Conservation (phyloP, 2,888 invertebrate species). For the Salticus scenicus region DNA sequence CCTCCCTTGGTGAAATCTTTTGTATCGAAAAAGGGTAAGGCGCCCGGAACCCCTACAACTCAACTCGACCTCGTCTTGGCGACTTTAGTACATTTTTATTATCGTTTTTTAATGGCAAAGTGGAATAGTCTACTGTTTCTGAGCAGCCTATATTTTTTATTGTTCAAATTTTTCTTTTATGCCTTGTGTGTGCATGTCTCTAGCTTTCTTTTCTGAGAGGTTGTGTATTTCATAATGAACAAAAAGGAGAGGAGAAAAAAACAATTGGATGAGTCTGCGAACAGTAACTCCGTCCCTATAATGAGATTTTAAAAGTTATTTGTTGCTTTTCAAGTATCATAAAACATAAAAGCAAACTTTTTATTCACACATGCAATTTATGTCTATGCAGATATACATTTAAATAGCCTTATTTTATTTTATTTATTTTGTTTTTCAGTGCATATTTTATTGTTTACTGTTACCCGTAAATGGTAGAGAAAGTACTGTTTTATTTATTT, state of each 20-base stretch:
- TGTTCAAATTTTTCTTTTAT: conserved; percentile 1
- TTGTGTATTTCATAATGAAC: not conserved
- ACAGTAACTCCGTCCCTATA: conserved; percentile 25
- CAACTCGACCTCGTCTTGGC: conserved; percentile 50
- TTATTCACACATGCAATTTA: no score
- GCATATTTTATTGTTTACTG: no score
- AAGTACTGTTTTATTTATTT: no score
- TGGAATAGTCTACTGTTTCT: conserved; percentile 51
- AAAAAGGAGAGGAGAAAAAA: not conserved
- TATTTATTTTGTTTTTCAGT: no score
- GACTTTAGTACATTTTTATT: conserved; percentile 49
- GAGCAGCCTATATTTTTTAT: conserved; percentile 1
- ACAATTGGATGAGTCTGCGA: conserved; percentile 29
- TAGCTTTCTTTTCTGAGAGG: conserved; percentile 20
- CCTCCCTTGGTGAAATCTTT: conserved; percentile 61
- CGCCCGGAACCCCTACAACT: conserved; percentile 46
- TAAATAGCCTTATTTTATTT: no score
- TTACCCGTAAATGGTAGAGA: no score
- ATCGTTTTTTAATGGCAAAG: conserved; percentile 62
- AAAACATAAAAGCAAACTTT: conserved; percentile 20
- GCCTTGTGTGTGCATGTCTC: conserved; percentile 1
- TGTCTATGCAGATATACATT: no score
- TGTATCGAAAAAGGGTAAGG: conserved; percentile 65
- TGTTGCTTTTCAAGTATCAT: conserved; percentile 33
- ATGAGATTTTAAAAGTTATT: conserved; percentile 42